A percentile compares a stretch with the other conserved stretches of the same genome.
phyloP scores from a whole-genome alignment of 2,113 vertebrate species.

The Brachypodius melanocephalos region DNA sequence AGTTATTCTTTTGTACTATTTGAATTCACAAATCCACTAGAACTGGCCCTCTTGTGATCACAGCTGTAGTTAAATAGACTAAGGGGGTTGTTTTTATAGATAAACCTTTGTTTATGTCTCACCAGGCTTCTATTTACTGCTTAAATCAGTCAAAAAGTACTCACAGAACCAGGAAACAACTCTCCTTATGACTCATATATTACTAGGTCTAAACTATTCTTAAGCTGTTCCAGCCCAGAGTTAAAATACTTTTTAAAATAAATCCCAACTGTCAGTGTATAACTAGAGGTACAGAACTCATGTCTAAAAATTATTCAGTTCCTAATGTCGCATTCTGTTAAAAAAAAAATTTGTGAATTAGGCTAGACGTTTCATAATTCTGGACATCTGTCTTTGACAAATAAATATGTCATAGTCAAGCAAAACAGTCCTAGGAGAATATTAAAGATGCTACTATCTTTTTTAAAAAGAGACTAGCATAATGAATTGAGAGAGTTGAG shows the following conservation, averaged over 20 bases:
- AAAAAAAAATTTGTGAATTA: neutral
- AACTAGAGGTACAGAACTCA: neutral
- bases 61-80: neutral
- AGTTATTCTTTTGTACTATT: neutral
- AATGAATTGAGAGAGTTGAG: neutral
- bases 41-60: neutral
- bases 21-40: neutral
- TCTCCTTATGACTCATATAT: neutral
- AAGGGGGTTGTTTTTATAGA: neutral
- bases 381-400: conserved; percentile 2
- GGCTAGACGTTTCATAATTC: neutral
- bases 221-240: neutral
- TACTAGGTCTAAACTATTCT: neutral
- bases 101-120: neutral
- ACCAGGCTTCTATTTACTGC: neutral
- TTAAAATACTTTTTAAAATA: conserved; percentile 1
- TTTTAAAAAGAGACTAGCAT: neutral
- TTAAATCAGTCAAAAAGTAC: neutral
- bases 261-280: neutral
- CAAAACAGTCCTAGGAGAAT: neutral
- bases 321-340: neutral
- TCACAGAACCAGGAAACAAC: neutral
- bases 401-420: neutral
- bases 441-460: neutral
- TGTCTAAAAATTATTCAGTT: neutral